Evolutionary conservation across 2,888 invertebrate genomes (phyloP), one percentile per base, ranked within the genome.

Genomic region (Callimorpha dominula): DNA sequence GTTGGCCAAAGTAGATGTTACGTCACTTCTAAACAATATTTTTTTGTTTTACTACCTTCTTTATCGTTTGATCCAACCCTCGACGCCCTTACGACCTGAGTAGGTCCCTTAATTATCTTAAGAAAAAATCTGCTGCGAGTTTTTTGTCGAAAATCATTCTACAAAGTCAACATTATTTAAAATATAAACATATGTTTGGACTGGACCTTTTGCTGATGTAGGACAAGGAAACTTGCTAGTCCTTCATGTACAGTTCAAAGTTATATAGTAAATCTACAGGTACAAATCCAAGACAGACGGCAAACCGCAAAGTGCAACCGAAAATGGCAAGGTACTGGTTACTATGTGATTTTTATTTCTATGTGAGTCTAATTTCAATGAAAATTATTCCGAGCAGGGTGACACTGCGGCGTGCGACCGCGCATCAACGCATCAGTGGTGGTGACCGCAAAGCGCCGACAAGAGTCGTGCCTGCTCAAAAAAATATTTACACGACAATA

Each of bases 21-120:
- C 14, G 49, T 65, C 20, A 50, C 17, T 52, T 6, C 46, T 43
- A 31, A 46, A 68, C 17, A 43, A 31, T 15, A 52, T 57, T 8
- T 68, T 57, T 46, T 60, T 46, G 12, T 20, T 54, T 15, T 57
- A 46, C 52, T 42, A 1, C 6, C 42, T n/a, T 11, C 40, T 1
- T 67, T n/a, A 67, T 54, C 54, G 52, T 67, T 67, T 67, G 52
- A 67, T 67, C 54, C 40, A 67, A 52, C 67, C 52, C 40, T 54
- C 67, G n/a, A 67, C 14, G 11, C 43, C 4, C 63, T 64, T 43
- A 5, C 4, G 66, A 42, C 40, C 17, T 52, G 12, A 20, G 17
- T 17, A 43, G 40, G 40, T 6, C 43, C 17, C 67, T 67, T 67
- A 52, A 20, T 54, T 12, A 54, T 54, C 67, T 40, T 42, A 5